Evolutionary conservation across 1,140 invertebrate species (phyloP), one percentile per base, ranked within the genome.

Genomic region (Cephus cinctus): DNA sequence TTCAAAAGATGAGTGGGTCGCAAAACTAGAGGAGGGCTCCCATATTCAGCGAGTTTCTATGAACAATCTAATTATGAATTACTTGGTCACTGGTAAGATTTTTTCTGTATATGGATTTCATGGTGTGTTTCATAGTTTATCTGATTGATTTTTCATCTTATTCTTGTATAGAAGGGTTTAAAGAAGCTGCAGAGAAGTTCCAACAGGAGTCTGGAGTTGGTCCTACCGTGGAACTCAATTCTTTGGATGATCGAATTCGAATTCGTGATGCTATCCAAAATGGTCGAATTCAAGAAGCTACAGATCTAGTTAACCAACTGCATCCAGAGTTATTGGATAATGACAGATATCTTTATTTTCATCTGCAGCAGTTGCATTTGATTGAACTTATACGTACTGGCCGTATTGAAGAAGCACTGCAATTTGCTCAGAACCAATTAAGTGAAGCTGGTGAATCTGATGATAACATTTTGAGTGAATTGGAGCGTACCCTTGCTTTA

Each of bases 51-150:
- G 94, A 56, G 83, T 87, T 32, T 90, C 95, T 59, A 96, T 98
- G 90, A 98, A 98, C 71, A 91, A 92, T 71, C 80, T 98, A 27
- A 95, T 98, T 46, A 98, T 98, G 96, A 96, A 98, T 76, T 98
- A 98, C 77, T 81, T 98, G 56, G 93, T 98, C 2, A 97, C 93
- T 79, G 94, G 93, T 94, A 80, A 75, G 56, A 52, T 42, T 52
- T 0, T 9, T 42, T 36, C 14, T 41, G 4, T 22, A 6, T 22
- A 18, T 4, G 6, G 14, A 8, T 8, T 6, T 22, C 3, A 53
- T 32, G 36, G 8, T 22, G 16, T 16, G 23, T 19, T n/a, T n/a
- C 39, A 49, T 2, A 2, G 14, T 46, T 35, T 31, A 23, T 20
- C 5, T 18, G 15, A 15, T 27, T 35, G 12, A 50, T 58, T 5